Evolutionary conservation across 2,888 invertebrate species (phyloP), one percentile per base, ranked within the genome.

Genomic region (Cactoblastis cactorum): DNA sequence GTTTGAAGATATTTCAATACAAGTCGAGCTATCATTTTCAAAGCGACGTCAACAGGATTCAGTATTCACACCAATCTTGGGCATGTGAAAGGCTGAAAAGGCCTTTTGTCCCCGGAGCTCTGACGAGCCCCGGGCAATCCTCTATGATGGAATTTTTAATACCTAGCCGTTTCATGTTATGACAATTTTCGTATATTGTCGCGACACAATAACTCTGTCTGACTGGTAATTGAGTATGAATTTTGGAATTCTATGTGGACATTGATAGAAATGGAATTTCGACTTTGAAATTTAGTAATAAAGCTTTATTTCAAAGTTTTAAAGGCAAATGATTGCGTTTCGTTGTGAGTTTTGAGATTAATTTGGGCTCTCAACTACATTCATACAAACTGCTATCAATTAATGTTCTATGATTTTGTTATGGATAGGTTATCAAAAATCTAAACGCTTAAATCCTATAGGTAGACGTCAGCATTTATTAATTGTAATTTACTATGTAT

Each of bases 131-230:
- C 59, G 50, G 62, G 70, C 66, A 57, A 63, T 67, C 57, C 61
- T 53, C 56, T 57, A 57, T 70, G 69, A 77, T 74, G 74, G 74
- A 77, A 75, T 75, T 77, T 75, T 73, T 72, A 73, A 77, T 75
- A 69, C 58, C 57, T 57, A 56, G 57, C 51, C 70, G 66, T 68
- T 64, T 57, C 57, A 57, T 58, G 67, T 67, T 65, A 67, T 71
- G 70, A 68, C 72, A 68, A 65, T 71, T 73, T 72, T 67, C 69
- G 61, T 63, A 62, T 66, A 71, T 72, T 70, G 67, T 63, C 34
- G 52, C 58, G 56, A 52, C 61, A 69, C 67, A 71, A 69, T 62
- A 18, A 14, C 11, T 18, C 3, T 9, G 3, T 14, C 38, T 37
- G 47, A 18, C 41, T 49, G 49, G 22, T 49, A 49, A 49, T 49